phyloP scores from a whole-genome alignment of 2,888 invertebrate species.

The Drosophila limbata region DNA sequence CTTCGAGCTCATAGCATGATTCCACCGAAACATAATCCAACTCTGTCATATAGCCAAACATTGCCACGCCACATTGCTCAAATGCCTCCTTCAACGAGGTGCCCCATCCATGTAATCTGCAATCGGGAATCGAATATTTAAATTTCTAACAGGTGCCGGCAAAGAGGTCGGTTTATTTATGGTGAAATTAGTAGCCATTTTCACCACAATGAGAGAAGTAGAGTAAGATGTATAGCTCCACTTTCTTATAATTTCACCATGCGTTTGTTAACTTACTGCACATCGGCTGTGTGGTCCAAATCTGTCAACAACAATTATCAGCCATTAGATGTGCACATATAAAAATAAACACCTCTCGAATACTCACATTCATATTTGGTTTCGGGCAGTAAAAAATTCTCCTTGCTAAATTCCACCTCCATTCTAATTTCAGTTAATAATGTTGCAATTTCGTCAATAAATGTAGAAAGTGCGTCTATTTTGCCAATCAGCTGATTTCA shows the following conservation, averaged over 20 bases:
- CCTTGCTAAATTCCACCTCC: slow-evolving; percentile 87
- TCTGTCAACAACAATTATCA: slow-evolving; percentile 86
- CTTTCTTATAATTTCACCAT: not conserved
- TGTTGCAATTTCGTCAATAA: slow-evolving; percentile 39
- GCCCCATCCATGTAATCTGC: slow-evolving; percentile 97
- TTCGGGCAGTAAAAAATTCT: slow-evolving; percentile 88
- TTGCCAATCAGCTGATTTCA: slow-evolving; percentile 40
- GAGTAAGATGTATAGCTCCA: not conserved
- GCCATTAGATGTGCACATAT: slow-evolving; percentile 39
- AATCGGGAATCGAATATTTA: not conserved
- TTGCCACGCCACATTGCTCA: slow-evolving; percentile 97
- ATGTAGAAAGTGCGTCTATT: slow-evolving; percentile 1
- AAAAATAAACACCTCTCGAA: no score
- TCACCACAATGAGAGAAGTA: not conserved
- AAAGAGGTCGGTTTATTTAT: slow-evolving; percentile 5
- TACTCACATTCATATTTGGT: slow-evolving; percentile 93
- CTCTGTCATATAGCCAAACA: slow-evolving; percentile 99
- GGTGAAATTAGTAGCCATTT: not conserved
- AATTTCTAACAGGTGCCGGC: not conserved
- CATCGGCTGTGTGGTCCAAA: slow-evolving; percentile 98
- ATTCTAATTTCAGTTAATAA: slow-evolving; percentile 49
- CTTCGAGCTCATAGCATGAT: slow-evolving; percentile 93
- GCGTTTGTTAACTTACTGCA: slow-evolving; percentile 92
- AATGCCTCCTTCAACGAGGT: slow-evolving; percentile 94
- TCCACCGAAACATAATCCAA: slow-evolving; percentile 92